Evolutionary conservation across 2,888 invertebrate species (phyloP).

Genomic region (Aradus depressus): DNA sequence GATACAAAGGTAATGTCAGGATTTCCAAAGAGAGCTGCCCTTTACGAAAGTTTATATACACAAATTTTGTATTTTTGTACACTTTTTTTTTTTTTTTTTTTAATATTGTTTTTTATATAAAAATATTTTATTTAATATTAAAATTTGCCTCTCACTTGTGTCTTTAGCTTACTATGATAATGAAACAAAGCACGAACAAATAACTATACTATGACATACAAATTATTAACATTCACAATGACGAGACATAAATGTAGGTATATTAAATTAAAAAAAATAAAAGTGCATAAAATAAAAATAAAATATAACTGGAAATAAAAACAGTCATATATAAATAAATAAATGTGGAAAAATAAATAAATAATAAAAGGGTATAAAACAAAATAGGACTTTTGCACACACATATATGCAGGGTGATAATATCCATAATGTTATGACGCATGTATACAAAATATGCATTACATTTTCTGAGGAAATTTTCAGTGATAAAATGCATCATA

Average conservation of each 20-base stretch:
- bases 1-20: slow-evolving; percentile 21
- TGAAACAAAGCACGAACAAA: slow-evolving; percentile 30
- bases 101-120: not conserved
- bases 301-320: slow-evolving; percentile 16
- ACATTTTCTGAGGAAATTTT: not conserved
- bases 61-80: slow-evolving; percentile 3
- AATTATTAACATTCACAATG: slow-evolving; percentile 29
- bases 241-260: slow-evolving; percentile 27
- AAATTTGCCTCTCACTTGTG: slow-evolving; percentile 6
- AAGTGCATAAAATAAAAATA: slow-evolving; percentile 23
- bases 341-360: no score
- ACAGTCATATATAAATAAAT: no score
- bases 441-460: not conserved
- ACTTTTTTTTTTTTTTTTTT: not conserved
- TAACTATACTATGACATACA: slow-evolving; percentile 26
- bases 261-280: slow-evolving; percentile 24
- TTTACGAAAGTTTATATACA: no score
- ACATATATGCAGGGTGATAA: slow-evolving; percentile 29
- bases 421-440: slow-evolving; percentile 16
- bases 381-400: slow-evolving; percentile 34
- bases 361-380: no score
- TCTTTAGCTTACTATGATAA: slow-evolving; percentile 15
- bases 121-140: no score
- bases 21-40: slow-evolving; percentile 30
- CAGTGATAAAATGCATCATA: slow-evolving; percentile 3